Conservation (phyloP, 1,140 invertebrate genomes). For the Penaeus indicus region DNA sequence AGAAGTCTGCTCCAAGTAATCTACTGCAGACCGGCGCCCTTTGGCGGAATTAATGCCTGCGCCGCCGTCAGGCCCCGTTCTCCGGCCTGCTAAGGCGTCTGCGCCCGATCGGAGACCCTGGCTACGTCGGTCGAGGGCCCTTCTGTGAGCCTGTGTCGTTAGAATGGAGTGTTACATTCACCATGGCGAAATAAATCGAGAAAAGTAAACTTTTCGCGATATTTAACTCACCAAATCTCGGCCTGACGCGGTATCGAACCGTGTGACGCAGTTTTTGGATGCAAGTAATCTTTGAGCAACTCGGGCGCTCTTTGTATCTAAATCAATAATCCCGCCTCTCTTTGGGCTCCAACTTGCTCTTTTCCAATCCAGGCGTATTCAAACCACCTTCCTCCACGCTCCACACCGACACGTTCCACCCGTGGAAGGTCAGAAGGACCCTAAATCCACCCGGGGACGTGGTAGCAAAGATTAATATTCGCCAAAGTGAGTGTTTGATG, state of each 20-base stretch:
- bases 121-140: neutral
- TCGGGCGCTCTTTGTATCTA: conserved; percentile 21
- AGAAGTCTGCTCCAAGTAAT: conserved; percentile 55
- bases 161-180: neutral
- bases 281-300: conserved; percentile 28
- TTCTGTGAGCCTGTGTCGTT: neutral
- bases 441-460: neutral
- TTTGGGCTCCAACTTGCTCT: neutral
- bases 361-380: too few species aligned
- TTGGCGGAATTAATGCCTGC: conserved; percentile 36
- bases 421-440: neutral
- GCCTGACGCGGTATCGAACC: neutral
- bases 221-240: neutral
- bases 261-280: conserved; percentile 25
- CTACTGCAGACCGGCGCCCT: conserved; percentile 30
- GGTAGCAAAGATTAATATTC: conserved; percentile 21
- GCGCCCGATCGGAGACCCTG: neutral
- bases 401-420: too few species aligned
- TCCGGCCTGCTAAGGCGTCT: too few species aligned
- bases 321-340: neutral
- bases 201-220: conserved; percentile 23
- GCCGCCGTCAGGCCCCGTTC: neutral
- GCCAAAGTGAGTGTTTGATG: conserved; percentile 4
- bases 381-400: too few species aligned
- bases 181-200: neutral